phyloP scores from a whole-genome alignment of 2,797 vertebrate genomes.

The Phataginus tetradactyla region DNA sequence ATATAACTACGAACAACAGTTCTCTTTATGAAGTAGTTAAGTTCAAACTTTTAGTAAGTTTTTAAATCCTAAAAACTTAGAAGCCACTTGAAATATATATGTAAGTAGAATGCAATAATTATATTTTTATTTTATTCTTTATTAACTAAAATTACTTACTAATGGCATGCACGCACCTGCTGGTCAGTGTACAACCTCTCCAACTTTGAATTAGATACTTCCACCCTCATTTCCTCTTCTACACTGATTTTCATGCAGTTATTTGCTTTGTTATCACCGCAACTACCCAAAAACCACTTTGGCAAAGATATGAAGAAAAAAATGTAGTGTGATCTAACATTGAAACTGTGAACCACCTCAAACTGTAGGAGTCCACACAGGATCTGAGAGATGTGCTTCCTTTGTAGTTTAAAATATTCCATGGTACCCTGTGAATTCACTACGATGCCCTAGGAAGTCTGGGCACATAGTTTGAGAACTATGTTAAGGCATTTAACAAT shows the following conservation, averaged over 20 bases:
- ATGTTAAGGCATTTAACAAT: not conserved
- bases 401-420: not conserved
- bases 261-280: not conserved
- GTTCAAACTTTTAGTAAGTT: not conserved
- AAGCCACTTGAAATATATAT: not conserved
- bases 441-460: not conserved
- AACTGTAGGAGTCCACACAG: not conserved
- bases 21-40: not conserved
- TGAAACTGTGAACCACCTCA: not conserved
- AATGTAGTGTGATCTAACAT: not conserved
- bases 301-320: not conserved
- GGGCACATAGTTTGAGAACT: not conserved
- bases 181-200: not conserved
- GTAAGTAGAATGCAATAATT: not conserved
- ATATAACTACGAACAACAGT: too few relatives aligned
- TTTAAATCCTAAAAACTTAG: not conserved
- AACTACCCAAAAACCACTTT: not conserved
- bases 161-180: not conserved
- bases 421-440: not conserved
- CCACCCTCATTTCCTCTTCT: not conserved
- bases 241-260: not conserved
- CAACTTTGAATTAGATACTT: not conserved
- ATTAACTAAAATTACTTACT: not conserved
- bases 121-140: not conserved
- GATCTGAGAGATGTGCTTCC: not conserved